Evolutionary conservation across 2,797 vertebrate genomes (phyloP).

Genomic region (Platyrinchus mystaceus): DNA sequence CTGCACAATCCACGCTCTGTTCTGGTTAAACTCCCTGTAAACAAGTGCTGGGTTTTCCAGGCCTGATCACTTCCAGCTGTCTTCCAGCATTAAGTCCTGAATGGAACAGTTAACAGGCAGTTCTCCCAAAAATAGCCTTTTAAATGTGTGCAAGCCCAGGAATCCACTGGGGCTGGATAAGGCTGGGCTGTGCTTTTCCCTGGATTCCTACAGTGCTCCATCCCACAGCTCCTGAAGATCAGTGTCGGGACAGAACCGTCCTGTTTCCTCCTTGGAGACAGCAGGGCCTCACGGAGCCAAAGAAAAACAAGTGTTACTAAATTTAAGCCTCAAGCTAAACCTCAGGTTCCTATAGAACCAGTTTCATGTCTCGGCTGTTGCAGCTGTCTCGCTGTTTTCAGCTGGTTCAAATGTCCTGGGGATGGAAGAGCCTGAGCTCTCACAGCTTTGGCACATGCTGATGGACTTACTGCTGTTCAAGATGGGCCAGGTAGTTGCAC

Average conservation of each 20-base stretch:
- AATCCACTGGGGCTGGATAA: neutral
- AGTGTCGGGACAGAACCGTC: neutral
- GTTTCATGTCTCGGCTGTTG: neutral
- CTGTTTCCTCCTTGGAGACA: neutral
- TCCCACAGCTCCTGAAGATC: neutral
- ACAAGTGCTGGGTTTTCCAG: neutral
- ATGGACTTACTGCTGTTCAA: neutral
- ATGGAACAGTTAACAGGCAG: neutral
- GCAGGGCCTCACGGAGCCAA: neutral
- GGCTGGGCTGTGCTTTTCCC: neutral
- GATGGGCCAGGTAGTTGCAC: neutral
- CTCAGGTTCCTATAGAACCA: neutral
- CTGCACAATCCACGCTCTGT: fast-evolving
- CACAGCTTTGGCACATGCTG: neutral
- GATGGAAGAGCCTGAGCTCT: neutral
- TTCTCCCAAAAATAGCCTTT: neutral
- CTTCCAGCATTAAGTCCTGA: neutral
- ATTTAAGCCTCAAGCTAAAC: conserved; percentile 17
- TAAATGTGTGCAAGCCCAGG: neutral
- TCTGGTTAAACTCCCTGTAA: neutral
- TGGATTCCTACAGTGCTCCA: neutral
- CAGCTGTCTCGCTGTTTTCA: conserved; percentile 10
- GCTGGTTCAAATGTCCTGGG: neutral
- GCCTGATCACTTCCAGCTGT: neutral
- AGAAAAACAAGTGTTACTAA: conserved; percentile 29